Base-by-base conservation (phyloP, 2,797 vertebrate species). In the Pterois miles region DNA sequence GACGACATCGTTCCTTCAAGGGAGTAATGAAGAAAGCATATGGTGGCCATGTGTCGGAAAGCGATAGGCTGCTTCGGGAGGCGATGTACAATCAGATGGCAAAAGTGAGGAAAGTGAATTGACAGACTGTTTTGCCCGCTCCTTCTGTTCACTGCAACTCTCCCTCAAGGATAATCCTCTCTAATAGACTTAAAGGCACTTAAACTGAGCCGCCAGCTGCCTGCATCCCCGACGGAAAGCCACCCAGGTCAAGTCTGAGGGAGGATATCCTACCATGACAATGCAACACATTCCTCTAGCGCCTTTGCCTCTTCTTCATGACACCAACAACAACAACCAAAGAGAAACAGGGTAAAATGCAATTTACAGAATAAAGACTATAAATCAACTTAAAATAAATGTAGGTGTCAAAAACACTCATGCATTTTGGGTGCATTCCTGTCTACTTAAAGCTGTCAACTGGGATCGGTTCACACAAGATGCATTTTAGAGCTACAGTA, bases 171-270 rank as follows among this genome's bases (percentile, higher is more conserved):
- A 94, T 95, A 91, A 95, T 92, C 94, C 90, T 85, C 82, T 71
- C 82, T 94, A 94, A 94, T 94, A 93, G 92, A 93, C 90, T 92
- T 94, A 93, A 91, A 94, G 89, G 89, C 91, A 92, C 91, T 94
- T 94, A 84, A 90, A 92, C 87, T 91, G 89, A 93, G 90, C 93
- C 87, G 81, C 93, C 93, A 94, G 94, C 94, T 95, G 95, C 89
- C 89, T 81, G 77, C 29, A 46, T 85, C 80, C 65, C 77, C 48
- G 9, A 73, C 74, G 56, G 83, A 83, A 84, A 86, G 81, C 64
- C 69, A 81, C 82, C 54, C 81, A 76, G 88, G 92, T 92, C 85
- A 88, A 60, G 70, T 80, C 84, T 80, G 79, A 80, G 73, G 72
- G 72, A 92, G 74, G 78, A 85, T 85, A 86, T 88, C 86, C 76